A percentile compares a stretch with the other conserved stretches of the same genome.
These are phyloP conservation scores for Heliconius melpomene DNA, from an alignment of 1,140 invertebrate genomes.

Conservation along the genomic window DNA sequence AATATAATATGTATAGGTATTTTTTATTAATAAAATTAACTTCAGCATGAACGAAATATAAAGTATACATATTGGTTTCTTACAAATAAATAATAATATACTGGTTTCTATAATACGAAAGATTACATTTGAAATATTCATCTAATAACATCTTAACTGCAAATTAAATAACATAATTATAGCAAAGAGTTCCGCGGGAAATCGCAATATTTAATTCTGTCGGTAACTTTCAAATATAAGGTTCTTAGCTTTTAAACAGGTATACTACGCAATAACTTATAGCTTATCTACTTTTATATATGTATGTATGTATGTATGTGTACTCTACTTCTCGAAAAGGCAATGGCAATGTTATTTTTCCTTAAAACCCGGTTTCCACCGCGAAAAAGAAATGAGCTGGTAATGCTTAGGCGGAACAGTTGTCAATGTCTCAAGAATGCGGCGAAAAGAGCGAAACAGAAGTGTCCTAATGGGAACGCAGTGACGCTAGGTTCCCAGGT, in stretches of 20 bases:
- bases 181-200: background rate
- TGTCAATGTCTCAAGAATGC: no score
- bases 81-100: background rate
- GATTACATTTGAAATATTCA: background rate
- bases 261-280: background rate
- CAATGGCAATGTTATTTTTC: background rate
- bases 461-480: no score
- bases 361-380: no score
- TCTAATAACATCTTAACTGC: background rate
- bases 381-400: no score
- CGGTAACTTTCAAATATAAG: conserved; percentile 8
- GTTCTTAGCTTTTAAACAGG: conserved; percentile 8
- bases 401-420: no score
- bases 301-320: background rate
- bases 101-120: background rate
- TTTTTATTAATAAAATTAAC: background rate
- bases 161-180: background rate
- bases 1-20: no score
- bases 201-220: background rate
- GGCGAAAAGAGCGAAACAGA: no score
- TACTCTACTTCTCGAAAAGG: background rate
- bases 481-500: no score
- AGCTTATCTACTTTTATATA: background rate
- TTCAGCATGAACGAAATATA: background rate
- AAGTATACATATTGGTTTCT: background rate